Evolutionary conservation across 2,888 invertebrate genomes (phyloP), one percentile per base, ranked within the genome.

Genomic region (Ophion obscuratus): DNA sequence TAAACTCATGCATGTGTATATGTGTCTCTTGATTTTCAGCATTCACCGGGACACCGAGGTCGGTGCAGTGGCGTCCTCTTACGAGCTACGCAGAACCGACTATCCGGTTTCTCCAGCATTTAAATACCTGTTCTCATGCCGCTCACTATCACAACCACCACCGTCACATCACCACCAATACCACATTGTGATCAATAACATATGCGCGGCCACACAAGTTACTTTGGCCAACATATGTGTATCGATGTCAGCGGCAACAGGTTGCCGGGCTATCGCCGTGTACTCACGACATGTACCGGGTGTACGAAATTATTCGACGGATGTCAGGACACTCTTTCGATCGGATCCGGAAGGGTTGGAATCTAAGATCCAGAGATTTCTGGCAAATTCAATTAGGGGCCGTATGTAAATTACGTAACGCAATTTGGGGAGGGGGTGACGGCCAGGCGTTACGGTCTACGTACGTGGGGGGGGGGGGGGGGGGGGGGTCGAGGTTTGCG

Each of bases 41-140:
- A 27, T 75, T 75, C 62, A 62, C 75, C 75, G 27, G 44, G 62
- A 40, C 44, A 44, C 86, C 83, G 86, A 81, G 77, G 73, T 67
- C 77, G 84, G 81, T 68, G 89, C 87, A 85, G 91, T 92, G 92
- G 92, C 92, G 92, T 91, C 92, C 92, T 93, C 92, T 93, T 80
- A 76, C 90, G 90, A 88, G 84, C 80, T 87, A 86, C 84, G 82
- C 75, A 87, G 88, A 84, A 93, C 88, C 86, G 87, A 89, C 90
- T 87, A 89, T 91, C 92, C 91, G 91, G 92, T 92, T 89, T 90
- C 90, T 74, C 83, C 73, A 75, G 81, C 89, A 92, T 92, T 92
- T 92, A 91, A 92, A 92, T 93, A 91, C 91, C 90, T 89, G 90
- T 87, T 91, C 90, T 91, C 75, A 82, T 91, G 90, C 90, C 90